These are phyloP conservation scores for Alcis repandata DNA, from an alignment of 2,888 invertebrate genomes.

Conservation along the genomic window DNA sequence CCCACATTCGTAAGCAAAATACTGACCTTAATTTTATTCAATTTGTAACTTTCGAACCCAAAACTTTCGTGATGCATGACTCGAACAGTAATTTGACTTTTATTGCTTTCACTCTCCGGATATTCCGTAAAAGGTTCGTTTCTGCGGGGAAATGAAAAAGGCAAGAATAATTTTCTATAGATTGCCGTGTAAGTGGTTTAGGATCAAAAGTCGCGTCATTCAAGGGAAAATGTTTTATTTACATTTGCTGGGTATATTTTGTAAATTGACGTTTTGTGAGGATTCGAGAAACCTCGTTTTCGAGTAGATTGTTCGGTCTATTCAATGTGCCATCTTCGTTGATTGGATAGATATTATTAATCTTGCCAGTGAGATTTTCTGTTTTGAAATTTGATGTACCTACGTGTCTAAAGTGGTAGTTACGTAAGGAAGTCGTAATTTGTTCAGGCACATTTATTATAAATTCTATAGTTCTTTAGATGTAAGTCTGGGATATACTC, in stretches of 20 bases:
- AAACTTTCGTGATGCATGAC: slow-evolving; percentile 83
- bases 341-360: slow-evolving; percentile 17
- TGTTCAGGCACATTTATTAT: not conserved
- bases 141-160: slow-evolving; percentile 62
- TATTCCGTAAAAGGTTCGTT: slow-evolving; percentile 67
- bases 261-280: slow-evolving; percentile 43
- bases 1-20: slow-evolving; percentile 56
- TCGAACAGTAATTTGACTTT: slow-evolving; percentile 82
- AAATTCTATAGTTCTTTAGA: too few species aligned
- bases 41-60: slow-evolving; percentile 82
- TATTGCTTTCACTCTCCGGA: slow-evolving; percentile 76
- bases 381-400: not conserved
- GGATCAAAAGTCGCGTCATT: slow-evolving; percentile 46
- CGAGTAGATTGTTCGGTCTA: slow-evolving; percentile 28
- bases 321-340: slow-evolving; percentile 20
- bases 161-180: slow-evolving; percentile 55
- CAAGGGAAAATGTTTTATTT: slow-evolving; percentile 45
- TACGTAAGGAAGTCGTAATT: not conserved
- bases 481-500: too few species aligned
- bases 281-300: slow-evolving; percentile 34
- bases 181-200: slow-evolving; percentile 51
- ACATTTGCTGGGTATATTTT: slow-evolving; percentile 38
- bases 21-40: slow-evolving; percentile 82
- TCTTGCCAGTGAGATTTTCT: not conserved
- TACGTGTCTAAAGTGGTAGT: not conserved